These are phyloP conservation scores for Eupsittula cactorum DNA, from an alignment of 2,113 vertebrate species.

Conservation along the genomic window DNA sequence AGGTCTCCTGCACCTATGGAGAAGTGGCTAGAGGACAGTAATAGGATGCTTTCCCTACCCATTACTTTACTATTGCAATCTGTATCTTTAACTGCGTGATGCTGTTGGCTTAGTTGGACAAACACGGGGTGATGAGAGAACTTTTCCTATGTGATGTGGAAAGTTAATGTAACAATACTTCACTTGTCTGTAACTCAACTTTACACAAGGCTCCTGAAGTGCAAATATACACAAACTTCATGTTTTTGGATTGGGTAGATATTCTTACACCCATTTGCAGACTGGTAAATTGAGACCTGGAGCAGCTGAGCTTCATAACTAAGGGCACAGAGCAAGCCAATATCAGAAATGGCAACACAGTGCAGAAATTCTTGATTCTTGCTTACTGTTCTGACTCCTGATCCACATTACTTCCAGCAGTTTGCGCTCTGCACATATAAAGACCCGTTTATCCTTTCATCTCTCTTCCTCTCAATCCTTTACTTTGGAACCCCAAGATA, in stretches of 20 bases:
- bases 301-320: not conserved
- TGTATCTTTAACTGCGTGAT: not conserved
- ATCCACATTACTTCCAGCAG: not conserved
- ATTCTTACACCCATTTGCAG: not conserved
- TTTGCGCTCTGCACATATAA: constrained; percentile 26
- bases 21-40: not conserved
- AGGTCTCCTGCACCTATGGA: not conserved
- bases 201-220: not conserved
- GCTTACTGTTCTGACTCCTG: not conserved
- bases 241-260: not conserved
- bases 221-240: not conserved
- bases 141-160: not conserved
- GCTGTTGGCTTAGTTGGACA: not conserved
- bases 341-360: not conserved
- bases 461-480: not conserved
- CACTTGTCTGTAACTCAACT: not conserved
- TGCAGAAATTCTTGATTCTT: not conserved
- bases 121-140: not conserved
- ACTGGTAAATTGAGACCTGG: not conserved
- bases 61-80: not conserved
- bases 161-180: not conserved
- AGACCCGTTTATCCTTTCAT: constrained; percentile 51
- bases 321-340: not conserved
- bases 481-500: constrained; percentile 75
- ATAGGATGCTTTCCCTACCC: not conserved